Evolutionary conservation across 2,113 vertebrate genomes (phyloP), one percentile per base, ranked within the genome.

Genomic region (Catharus minimus): DNA sequence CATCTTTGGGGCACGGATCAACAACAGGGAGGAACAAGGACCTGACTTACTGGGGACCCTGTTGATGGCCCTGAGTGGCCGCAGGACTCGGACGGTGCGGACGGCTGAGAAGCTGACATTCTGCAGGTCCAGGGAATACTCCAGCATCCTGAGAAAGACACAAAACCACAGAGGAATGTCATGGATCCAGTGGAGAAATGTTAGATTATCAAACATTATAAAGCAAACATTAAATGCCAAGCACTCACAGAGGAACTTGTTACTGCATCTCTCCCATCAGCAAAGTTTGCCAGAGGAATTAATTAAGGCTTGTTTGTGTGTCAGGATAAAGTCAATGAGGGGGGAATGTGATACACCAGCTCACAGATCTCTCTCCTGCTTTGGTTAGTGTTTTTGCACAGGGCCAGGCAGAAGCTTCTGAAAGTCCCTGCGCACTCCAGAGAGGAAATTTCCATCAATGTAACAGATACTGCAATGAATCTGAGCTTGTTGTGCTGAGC

Each of bases 41-140:
- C 64, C 8, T 23, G 17, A 98, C 98, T 98, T 97, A 98, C 98
- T 99, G 95, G 99, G 99, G 92, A 99, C 99, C 94, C 99, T 97
- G 97, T 99, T 99, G 96, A 99, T 99, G 97, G 99, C 99, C 98
- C 99, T 98, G 96, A 99, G 98, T 0, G 99, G 99, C 83, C 99
- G 98, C 94, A 99, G 98, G 94, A 99, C 99, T 4, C 99, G 98
- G 69, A 99, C 99, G 2, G 99, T 99, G 96, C 99, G 98, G 94
- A 99, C 99, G 0, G 99, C 99, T 1, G 99, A 99, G 96, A 99
- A 99, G 94, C 98, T 99, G 97, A 99, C 99, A 1, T 98, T 99
- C 98, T 99, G 99, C 95, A 99, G 97, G 98, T 99, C 98, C 96
- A 99, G 97, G 27, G 99, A 99, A 82, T 99, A 99, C 96, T 99